Evolutionary conservation across 2,888 invertebrate species (phyloP).

Genomic region (Leptinotarsa peninsularis): DNA sequence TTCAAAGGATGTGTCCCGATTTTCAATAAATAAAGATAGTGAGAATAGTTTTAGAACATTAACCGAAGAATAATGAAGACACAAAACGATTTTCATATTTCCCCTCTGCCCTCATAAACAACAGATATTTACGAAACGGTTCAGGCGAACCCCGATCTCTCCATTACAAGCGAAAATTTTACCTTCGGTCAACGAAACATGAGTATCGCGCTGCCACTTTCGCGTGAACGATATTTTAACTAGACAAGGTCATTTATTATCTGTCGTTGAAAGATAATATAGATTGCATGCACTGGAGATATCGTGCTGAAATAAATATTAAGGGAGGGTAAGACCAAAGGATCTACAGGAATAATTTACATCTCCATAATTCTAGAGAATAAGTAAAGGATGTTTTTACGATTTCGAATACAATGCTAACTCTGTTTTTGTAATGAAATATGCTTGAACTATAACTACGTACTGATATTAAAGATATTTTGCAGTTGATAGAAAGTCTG

Average conservation of each 20-base stretch:
- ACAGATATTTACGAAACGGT: too few relatives aligned
- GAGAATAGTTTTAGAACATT: too few relatives aligned
- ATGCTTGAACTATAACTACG: background rate
- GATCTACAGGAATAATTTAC: slow-evolving; percentile 11
- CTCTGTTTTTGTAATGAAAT: background rate
- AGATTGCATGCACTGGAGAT: slow-evolving; percentile 28
- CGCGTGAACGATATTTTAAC: slow-evolving; percentile 24
- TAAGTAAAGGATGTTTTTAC: background rate
- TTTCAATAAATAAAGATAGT: too few relatives aligned
- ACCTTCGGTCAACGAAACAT: slow-evolving; percentile 9
- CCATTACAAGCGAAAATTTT: background rate
- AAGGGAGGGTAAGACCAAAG: background rate
- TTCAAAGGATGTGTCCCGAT: too few relatives aligned
- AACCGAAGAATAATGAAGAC: too few relatives aligned
- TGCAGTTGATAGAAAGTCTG: too few relatives aligned
- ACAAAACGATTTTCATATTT: too few relatives aligned
- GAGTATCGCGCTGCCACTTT: slow-evolving; percentile 13
- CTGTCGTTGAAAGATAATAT: slow-evolving; percentile 31
- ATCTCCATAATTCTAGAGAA: background rate
- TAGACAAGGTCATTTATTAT: slow-evolving; percentile 24
- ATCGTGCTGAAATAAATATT: slow-evolving; percentile 23
- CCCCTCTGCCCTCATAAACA: too few relatives aligned
- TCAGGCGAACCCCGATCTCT: background rate
- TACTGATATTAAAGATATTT: too few relatives aligned
- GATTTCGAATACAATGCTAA: background rate